A percentile compares a stretch with the other conserved stretches of the same genome.
Evolutionary conservation across 2,888 invertebrate species (phyloP).

Genomic region (Platerodrilus igneus): DNA sequence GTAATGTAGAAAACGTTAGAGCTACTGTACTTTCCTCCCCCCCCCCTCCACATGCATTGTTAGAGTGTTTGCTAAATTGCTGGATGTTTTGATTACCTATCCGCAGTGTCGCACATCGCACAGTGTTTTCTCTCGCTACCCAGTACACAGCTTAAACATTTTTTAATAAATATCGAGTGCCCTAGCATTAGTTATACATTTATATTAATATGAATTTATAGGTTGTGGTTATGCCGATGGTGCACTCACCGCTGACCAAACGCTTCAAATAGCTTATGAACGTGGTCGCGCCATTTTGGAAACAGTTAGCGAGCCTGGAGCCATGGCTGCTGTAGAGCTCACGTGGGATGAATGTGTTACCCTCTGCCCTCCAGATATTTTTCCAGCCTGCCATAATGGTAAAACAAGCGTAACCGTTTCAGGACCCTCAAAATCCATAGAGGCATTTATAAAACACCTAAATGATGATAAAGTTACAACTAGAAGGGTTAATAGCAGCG

Average conservation of each 20-base stretch:
- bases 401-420: conserved; percentile 93
- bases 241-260: conserved; percentile 89
- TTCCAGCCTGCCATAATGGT: conserved; percentile 92
- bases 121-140: too few species aligned
- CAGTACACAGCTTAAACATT: too few species aligned
- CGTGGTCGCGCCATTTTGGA: conserved; percentile 81
- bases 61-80: too few species aligned
- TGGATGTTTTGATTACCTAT: too few species aligned
- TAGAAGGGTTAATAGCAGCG: conserved; percentile 78
- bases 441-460: conserved; percentile 63
- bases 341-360: conserved; percentile 70
- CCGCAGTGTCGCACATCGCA: too few species aligned
- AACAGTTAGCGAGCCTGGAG: conserved; percentile 66
- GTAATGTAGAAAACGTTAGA: too few species aligned
- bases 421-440: conserved; percentile 69
- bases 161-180: not conserved
- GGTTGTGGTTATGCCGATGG: conserved; percentile 97
- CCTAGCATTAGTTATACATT: not conserved
- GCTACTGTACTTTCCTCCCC: too few species aligned
- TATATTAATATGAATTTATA: conserved; percentile 42
- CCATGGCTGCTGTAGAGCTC: conserved; percentile 94
- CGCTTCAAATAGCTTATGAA: conserved; percentile 90
- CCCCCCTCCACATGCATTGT: too few species aligned
- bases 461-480: conserved; percentile 75
- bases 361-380: conserved; percentile 72